phyloP scores from a whole-genome alignment of 2,797 vertebrate genomes.

The Dallia pectoralis region DNA sequence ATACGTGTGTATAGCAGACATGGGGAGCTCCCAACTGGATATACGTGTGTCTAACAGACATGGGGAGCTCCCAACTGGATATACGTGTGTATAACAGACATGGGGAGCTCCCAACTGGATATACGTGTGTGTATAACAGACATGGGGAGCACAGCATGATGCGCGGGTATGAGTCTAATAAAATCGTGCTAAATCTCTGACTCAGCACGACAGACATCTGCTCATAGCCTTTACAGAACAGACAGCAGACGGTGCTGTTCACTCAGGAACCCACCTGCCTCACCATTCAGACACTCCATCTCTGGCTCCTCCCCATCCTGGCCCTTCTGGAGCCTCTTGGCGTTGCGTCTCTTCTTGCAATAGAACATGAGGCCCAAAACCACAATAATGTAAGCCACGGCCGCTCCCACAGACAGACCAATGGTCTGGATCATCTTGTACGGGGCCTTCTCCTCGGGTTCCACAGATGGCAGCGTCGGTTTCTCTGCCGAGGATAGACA shows the following conservation, averaged over 20 bases:
- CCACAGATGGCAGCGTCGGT: slow-evolving; percentile 54
- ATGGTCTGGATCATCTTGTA: slow-evolving; percentile 99
- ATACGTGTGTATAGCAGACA: too few species aligned
- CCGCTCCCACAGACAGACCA: slow-evolving; percentile 91
- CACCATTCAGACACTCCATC: slow-evolving; percentile 96
- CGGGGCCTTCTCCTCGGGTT: slow-evolving; percentile 78
- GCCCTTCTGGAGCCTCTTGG: slow-evolving; percentile 87
- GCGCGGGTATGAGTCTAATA: background rate
- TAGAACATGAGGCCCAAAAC: slow-evolving; percentile 99
- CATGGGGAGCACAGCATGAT: background rate
- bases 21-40: too few species aligned
- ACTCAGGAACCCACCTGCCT: slow-evolving; percentile 15
- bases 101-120: too few species aligned
- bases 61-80: too few species aligned
- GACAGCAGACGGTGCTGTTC: background rate
- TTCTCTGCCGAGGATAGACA: slow-evolving; percentile 76
- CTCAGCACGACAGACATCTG: background rate
- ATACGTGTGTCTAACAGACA: too few species aligned
- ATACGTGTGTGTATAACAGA: background rate
- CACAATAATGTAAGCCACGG: slow-evolving; percentile 95
- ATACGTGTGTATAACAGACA: too few species aligned
- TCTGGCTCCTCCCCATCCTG: slow-evolving; percentile 91
- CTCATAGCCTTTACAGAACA: background rate
- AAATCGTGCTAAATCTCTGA: background rate
- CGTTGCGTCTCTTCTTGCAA: slow-evolving; percentile 95